Conservation (phyloP, 2,888 invertebrate genomes). For the Leistus spinibarbis region DNA sequence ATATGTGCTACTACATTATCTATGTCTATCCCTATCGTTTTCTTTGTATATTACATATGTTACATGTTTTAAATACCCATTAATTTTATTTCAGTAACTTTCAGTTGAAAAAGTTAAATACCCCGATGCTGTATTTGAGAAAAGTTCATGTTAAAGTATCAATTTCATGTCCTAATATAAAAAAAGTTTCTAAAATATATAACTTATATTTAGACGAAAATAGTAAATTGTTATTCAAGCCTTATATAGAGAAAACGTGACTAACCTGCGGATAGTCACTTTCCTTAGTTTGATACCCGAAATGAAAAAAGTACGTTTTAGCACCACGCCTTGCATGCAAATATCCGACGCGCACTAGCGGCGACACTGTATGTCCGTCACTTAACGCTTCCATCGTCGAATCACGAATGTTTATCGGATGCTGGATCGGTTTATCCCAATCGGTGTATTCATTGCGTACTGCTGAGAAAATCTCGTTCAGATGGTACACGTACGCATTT, state of each 20-base stretch:
- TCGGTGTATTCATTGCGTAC: slow-evolving; percentile 90
- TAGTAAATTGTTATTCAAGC: too few relatives aligned
- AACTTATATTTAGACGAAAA: too few relatives aligned
- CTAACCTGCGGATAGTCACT: slow-evolving; percentile 73
- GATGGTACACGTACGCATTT: slow-evolving; percentile 86
- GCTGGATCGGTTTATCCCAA: slow-evolving; percentile 84
- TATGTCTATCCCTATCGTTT: too few relatives aligned
- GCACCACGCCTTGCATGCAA: slow-evolving; percentile 74
- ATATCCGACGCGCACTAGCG: slow-evolving; percentile 72
- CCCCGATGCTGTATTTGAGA: too few relatives aligned
- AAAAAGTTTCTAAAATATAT: too few relatives aligned
- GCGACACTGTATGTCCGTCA: slow-evolving; percentile 83
- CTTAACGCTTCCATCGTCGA: slow-evolving; percentile 85
- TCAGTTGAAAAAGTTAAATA: too few relatives aligned
- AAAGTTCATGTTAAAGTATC: too few relatives aligned
- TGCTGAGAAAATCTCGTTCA: slow-evolving; percentile 86
- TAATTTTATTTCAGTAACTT: too few relatives aligned
- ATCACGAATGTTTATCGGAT: slow-evolving; percentile 83
- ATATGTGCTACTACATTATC: too few relatives aligned
- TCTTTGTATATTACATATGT: too few relatives aligned
- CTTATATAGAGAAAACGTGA: not conserved
- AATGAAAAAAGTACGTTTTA: slow-evolving; percentile 78
- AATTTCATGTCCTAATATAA: too few relatives aligned
- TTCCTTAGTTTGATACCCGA: slow-evolving; percentile 79
- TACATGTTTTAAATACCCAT: too few relatives aligned